These are phyloP conservation scores for Phrixothrix hirtus DNA, from an alignment of 2,888 invertebrate genomes.

Conservation along the genomic window DNA sequence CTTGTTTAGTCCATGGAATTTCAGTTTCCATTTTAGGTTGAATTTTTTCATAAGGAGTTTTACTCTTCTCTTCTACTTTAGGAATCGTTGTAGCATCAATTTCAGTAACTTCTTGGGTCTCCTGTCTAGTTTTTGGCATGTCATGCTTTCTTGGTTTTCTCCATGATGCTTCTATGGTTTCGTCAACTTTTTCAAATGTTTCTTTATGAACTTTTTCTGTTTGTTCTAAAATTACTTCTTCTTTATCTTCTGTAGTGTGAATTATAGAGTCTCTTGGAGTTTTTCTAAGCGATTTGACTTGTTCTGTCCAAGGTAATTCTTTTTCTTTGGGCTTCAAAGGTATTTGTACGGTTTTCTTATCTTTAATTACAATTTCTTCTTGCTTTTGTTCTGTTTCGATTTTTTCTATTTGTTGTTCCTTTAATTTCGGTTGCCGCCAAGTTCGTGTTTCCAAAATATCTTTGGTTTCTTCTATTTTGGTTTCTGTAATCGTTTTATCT, in stretches of 20 bases:
- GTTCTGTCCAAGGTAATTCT: not conserved
- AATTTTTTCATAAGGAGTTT: too few relatives aligned
- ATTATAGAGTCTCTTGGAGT: not conserved
- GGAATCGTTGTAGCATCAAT: too few relatives aligned
- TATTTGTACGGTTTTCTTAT: not conserved
- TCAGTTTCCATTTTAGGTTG: slow-evolving; percentile 23
- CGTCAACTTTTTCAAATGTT: not conserved
- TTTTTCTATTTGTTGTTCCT: not conserved
- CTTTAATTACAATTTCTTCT: not conserved
- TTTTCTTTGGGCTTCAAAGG: too few relatives aligned
- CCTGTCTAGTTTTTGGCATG: slow-evolving; percentile 39
- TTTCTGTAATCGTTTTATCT: too few relatives aligned
- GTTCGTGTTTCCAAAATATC: not conserved
- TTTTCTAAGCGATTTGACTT: not conserved
- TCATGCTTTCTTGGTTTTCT: slow-evolving; percentile 26
- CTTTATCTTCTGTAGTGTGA: not conserved
- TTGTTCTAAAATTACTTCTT: slow-evolving; percentile 7
- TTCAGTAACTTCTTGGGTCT: slow-evolving; percentile 33
- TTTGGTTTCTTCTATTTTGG: too few relatives aligned
- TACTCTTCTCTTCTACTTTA: too few relatives aligned
- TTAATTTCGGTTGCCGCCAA: not conserved
- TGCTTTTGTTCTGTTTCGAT: not conserved
- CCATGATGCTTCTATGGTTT: slow-evolving; percentile 5
- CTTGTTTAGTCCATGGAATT: slow-evolving; percentile 65
- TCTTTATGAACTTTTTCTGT: not conserved